phyloP scores from a whole-genome alignment of 2,113 vertebrate species.

The Paralichthys olivaceus region DNA sequence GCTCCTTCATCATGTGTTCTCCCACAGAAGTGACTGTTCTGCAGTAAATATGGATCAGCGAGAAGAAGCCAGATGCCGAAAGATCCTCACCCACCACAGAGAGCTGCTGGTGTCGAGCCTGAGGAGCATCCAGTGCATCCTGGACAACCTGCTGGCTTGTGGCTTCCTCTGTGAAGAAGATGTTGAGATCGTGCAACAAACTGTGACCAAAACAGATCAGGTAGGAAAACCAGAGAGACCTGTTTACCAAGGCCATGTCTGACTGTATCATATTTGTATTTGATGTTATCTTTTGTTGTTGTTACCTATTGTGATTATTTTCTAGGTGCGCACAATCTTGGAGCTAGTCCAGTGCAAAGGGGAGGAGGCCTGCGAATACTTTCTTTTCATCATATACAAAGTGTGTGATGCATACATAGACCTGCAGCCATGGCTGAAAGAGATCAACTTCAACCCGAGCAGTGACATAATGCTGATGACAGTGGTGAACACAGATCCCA shows the following conservation, averaged over 20 bases:
- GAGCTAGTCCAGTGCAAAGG: conserved; percentile 95
- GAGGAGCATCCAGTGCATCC: conserved; percentile 88
- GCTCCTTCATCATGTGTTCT: not conserved
- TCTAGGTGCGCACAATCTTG: conserved; percentile 92
- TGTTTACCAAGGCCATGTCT: not conserved
- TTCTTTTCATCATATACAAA: conserved; percentile 86
- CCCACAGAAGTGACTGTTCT: conserved; percentile 32
- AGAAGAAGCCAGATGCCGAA: conserved; percentile 18
- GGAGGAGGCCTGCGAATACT: conserved; percentile 90
- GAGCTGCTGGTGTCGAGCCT: conserved; percentile 89
- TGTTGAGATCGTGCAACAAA: conserved; percentile 86
- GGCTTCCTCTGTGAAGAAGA: conserved; percentile 91
- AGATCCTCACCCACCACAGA: conserved; percentile 83
- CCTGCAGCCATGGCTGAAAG: conserved; percentile 89
- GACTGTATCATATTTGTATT: too few species aligned
- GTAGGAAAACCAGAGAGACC: conserved; percentile 62
- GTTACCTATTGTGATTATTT: conserved; percentile 3
- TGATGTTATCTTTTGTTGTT: too few species aligned
- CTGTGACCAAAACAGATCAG: conserved; percentile 88
- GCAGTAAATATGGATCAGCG: conserved; percentile 30
- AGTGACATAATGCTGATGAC: conserved; percentile 72
- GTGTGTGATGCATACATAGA: conserved; percentile 90
- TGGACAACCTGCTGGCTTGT: conserved; percentile 89
- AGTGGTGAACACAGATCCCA: conserved; percentile 93
- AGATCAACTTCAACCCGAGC: conserved; percentile 86